Conservation (phyloP, 2,797 vertebrate species). For the Schizothorax lantsangensis region DNA sequence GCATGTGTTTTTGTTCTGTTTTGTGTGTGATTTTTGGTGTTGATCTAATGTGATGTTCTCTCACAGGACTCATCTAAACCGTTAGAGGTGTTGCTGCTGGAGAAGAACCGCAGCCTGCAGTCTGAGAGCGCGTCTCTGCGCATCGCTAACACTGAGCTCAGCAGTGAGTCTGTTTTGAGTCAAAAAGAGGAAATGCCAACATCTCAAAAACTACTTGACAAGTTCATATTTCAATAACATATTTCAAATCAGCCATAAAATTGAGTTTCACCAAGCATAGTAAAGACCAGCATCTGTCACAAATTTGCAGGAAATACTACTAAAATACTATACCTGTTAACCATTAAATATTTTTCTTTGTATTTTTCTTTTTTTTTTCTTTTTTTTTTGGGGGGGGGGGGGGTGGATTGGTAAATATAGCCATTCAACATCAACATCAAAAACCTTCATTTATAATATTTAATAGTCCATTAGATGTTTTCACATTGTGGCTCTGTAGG, state of each 20-base stretch:
- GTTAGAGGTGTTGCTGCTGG: constrained; percentile 94
- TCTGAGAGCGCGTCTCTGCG: constrained; percentile 94
- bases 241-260: neutral
- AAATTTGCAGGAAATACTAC: too few relatives aligned
- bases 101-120: constrained; percentile 95
- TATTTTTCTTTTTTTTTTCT: too few relatives aligned
- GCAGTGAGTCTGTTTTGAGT: constrained; percentile 83
- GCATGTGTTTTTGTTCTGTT: neutral
- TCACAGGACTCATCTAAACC: constrained; percentile 92
- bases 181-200: neutral
- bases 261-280: too few relatives aligned
- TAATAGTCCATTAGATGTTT: too few relatives aligned
- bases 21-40: neutral
- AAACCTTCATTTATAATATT: too few relatives aligned
- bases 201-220: neutral
- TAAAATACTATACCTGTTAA: too few relatives aligned
- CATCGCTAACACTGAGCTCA: constrained; percentile 95
- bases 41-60: neutral
- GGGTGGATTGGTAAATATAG: too few relatives aligned
- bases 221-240: neutral
- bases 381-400: too few relatives aligned
- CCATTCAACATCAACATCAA: too few relatives aligned
- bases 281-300: too few relatives aligned
- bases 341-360: too few relatives aligned
- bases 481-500: too few relatives aligned